phyloP scores from a whole-genome alignment of 2,113 vertebrate genomes.

The Ceyx margarethae region DNA sequence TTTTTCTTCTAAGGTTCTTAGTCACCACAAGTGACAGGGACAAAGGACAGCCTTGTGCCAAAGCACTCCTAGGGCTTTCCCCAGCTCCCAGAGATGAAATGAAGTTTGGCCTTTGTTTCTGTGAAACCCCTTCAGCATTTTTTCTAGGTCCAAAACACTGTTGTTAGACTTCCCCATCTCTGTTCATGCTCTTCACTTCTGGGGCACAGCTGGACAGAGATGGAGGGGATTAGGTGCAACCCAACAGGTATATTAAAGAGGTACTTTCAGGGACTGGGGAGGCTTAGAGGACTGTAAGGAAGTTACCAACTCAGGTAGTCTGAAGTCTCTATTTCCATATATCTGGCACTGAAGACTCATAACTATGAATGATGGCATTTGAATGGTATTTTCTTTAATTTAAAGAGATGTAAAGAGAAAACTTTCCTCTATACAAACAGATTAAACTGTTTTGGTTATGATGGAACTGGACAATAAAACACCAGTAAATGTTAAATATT shows the following conservation, averaged over 20 bases:
- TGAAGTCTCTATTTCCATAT: not conserved
- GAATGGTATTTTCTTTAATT: not conserved
- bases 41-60: not conserved
- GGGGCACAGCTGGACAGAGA: not conserved
- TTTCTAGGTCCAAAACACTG: not conserved
- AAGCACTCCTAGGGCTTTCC: not conserved
- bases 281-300: not conserved
- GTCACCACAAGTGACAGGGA: not conserved
- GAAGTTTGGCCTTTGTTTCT: not conserved
- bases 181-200: not conserved
- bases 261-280: not conserved
- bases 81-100: not conserved
- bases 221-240: not conserved
- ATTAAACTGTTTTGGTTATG: not conserved
- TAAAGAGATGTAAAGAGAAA: not conserved
- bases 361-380: not conserved
- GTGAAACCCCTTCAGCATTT: not conserved
- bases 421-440: not conserved
- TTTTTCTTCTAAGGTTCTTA: not conserved
- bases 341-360: not conserved
- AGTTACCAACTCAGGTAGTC: not conserved
- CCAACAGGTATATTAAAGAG: not conserved
- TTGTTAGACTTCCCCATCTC: not conserved
- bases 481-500: constrained; percentile 12
- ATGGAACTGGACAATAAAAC: not conserved